Percentiles rank a stretch among this genome's conserved stretches.
Evolutionary conservation across 2,113 vertebrate species (phyloP).

Genomic region (Uria aalge): DNA sequence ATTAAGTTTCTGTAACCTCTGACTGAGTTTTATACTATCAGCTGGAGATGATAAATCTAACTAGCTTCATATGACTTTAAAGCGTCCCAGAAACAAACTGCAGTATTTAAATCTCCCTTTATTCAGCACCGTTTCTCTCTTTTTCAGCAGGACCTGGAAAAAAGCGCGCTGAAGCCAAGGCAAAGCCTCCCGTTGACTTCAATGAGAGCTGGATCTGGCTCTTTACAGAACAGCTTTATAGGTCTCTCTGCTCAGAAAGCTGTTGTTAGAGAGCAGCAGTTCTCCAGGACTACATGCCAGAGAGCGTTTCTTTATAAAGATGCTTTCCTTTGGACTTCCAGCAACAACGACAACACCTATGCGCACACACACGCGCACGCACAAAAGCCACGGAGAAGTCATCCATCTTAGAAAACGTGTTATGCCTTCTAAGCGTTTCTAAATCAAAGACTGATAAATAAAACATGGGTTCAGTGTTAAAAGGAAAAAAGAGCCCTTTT

Average conservation of each 20-base stretch:
- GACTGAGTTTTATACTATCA: not conserved
- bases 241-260: not conserved
- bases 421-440: constrained; percentile 49
- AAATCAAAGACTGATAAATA: constrained; percentile 71
- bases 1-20: not conserved
- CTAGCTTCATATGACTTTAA: not conserved
- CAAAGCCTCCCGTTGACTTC: not conserved
- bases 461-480: constrained; percentile 62
- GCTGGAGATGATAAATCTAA: not conserved
- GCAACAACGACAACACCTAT: not conserved
- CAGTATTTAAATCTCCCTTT: not conserved
- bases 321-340: not conserved
- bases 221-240: not conserved
- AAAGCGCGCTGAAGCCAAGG: not conserved
- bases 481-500: constrained; percentile 58
- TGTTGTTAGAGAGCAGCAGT: not conserved
- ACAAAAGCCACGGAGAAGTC: not conserved
- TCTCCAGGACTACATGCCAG: not conserved
- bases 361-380: not conserved
- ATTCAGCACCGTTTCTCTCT: not conserved
- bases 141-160: not conserved
- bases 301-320: not conserved
- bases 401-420: constrained; percentile 52
- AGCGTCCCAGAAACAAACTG: not conserved
- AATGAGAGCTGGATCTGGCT: not conserved